Evolutionary conservation across 2,113 vertebrate species (phyloP).

Genomic region (Neotragus moschatus): DNA sequence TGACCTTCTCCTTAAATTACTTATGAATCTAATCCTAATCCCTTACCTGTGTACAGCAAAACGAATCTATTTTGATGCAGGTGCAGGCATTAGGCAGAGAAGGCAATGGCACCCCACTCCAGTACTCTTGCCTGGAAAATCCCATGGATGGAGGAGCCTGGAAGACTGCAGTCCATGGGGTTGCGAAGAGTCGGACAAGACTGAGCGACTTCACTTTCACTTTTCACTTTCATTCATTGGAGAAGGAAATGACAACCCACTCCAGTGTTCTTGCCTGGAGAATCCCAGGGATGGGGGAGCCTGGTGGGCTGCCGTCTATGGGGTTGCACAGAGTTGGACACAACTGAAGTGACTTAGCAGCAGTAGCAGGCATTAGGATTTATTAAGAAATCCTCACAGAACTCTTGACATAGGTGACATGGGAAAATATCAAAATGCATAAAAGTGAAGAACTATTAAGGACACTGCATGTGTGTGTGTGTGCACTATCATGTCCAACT

Average conservation of each 20-base stretch:
- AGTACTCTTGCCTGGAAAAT: no score
- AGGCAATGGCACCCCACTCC: no score
- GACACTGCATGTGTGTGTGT: neutral
- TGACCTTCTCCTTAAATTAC: neutral
- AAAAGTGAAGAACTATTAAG: neutral
- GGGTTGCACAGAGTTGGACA: no score
- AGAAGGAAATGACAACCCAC: no score
- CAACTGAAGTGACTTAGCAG: no score
- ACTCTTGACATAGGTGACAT: neutral
- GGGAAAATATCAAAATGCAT: neutral
- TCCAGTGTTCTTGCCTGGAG: no score
- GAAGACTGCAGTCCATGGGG: no score
- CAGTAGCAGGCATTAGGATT: neutral
- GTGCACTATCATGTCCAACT: neutral
- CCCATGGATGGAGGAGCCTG: no score
- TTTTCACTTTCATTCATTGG: no score
- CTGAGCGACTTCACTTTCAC: no score
- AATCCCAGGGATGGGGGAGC: no score
- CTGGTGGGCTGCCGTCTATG: no score
- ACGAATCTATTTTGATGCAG: neutral
- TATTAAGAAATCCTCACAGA: neutral
- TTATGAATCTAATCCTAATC: neutral
- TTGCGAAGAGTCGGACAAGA: rapidly evolving
- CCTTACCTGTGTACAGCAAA: neutral
- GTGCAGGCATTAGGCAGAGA: neutral